Percentiles rank a stretch among this genome's conserved stretches.
These are phyloP conservation scores for Conomelus anceps DNA, from an alignment of 2,888 invertebrate species.

Conservation along the genomic window DNA sequence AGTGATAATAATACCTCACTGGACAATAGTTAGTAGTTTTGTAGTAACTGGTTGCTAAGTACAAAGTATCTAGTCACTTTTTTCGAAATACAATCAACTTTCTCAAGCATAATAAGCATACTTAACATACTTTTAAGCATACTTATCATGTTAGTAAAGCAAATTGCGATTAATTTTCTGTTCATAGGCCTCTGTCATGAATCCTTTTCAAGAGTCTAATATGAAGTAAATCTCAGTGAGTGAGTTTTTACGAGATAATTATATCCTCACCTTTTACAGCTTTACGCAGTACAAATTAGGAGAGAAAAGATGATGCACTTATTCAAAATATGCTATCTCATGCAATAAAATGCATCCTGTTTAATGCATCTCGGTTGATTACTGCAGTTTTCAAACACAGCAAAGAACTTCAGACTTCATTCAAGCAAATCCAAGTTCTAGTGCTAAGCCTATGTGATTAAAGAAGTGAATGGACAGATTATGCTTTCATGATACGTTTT, in stretches of 20 bases:
- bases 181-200: neutral
- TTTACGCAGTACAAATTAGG: neutral
- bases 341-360: neutral
- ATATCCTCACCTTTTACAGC: neutral
- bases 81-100: too few relatives aligned
- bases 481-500: too few relatives aligned
- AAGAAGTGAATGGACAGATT: neutral
- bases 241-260: neutral
- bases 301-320: neutral
- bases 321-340: neutral
- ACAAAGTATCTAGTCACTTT: too few relatives aligned
- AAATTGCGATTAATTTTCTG: too few relatives aligned
- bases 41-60: too few relatives aligned
- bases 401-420: neutral
- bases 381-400: neutral
- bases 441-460: too few relatives aligned
- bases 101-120: too few relatives aligned
- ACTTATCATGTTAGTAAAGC: too few relatives aligned
- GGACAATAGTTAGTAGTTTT: too few relatives aligned
- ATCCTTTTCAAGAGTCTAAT: neutral
- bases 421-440: neutral
- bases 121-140: too few relatives aligned
- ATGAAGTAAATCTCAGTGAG: neutral
- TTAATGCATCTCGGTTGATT: neutral
- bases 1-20: too few relatives aligned